These are phyloP conservation scores for Pristiophorus japonicus DNA, from an alignment of 2,113 vertebrate species.

Conservation along the genomic window DNA sequence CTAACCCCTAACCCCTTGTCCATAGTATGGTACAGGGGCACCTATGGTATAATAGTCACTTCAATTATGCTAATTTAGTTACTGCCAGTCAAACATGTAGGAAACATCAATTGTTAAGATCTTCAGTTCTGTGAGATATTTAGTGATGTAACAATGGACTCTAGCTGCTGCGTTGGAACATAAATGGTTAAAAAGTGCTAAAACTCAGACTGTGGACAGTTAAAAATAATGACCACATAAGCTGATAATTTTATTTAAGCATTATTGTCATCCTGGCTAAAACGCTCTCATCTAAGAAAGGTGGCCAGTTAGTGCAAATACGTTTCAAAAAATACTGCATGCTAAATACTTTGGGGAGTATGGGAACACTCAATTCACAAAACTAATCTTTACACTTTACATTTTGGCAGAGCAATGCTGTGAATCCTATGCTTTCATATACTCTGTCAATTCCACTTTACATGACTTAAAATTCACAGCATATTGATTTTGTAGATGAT, in stretches of 20 bases:
- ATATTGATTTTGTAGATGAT: not conserved
- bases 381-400: not conserved
- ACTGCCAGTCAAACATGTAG: not conserved
- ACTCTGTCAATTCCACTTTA: not conserved
- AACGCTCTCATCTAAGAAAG: not conserved
- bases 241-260: not conserved
- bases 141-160: not conserved
- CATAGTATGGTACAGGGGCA: not conserved
- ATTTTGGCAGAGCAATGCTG: not conserved
- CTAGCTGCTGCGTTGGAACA: not conserved
- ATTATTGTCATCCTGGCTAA: not conserved
- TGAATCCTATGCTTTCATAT: not conserved
- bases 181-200: not conserved
- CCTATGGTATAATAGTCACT: not conserved
- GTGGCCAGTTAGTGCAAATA: not conserved
- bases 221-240: not conserved
- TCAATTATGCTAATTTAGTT: not conserved
- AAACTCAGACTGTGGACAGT: not conserved
- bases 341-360: not conserved
- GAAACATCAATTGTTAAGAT: not conserved
- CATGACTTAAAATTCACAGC: not conserved
- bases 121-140: not conserved
- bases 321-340: not conserved
- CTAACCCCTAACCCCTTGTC: not conserved
- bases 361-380: not conserved